Percentiles rank a stretch among this genome's conserved stretches.
These are phyloP conservation scores for Chaetodon trifasciatus DNA, from an alignment of 2,797 vertebrate species.

Conservation along the genomic window DNA sequence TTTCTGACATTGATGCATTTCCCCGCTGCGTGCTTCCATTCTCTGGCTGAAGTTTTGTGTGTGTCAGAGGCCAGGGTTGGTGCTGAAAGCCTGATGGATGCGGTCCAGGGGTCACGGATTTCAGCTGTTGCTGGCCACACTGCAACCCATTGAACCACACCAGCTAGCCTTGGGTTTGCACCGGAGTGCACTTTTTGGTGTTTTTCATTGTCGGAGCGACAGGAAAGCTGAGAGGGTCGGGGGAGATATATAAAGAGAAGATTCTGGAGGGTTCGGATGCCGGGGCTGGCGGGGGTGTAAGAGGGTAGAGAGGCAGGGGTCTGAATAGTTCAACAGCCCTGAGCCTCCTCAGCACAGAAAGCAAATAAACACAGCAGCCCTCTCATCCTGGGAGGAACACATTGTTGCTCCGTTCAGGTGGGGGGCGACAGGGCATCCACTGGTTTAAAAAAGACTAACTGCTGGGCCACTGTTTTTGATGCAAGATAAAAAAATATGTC, in stretches of 20 bases:
- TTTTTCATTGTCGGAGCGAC: conserved; percentile 18
- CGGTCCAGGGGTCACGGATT: conserved; percentile 74
- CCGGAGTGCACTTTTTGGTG: conserved; percentile 28
- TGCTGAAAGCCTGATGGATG: conserved; percentile 80
- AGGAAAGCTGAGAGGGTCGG: conserved; percentile 36
- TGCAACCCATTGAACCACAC: conserved; percentile 47
- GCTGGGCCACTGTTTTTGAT: background rate
- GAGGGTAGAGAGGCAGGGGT: background rate
- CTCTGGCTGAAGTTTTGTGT: conserved; percentile 56
- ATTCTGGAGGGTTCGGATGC: conserved; percentile 33
- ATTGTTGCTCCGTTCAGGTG: background rate
- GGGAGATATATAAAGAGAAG: conserved; percentile 17
- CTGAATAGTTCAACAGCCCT: background rate
- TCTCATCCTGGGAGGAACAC: conserved; percentile 14
- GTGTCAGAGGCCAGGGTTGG: conserved; percentile 69
- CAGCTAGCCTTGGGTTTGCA: conserved; percentile 37
- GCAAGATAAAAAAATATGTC: background rate
- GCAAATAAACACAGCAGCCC: conserved; percentile 31
- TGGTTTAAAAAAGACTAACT: conserved; percentile 1
- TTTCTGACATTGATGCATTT: conserved; percentile 64
- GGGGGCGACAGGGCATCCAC: conserved; percentile 1
- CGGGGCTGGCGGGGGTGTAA: background rate
- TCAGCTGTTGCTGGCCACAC: conserved; percentile 78
- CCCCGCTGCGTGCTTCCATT: conserved; percentile 59
- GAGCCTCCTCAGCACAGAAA: conserved; percentile 7